phyloP scores from a whole-genome alignment of 2,888 invertebrate species.

The Protonemura montana region DNA sequence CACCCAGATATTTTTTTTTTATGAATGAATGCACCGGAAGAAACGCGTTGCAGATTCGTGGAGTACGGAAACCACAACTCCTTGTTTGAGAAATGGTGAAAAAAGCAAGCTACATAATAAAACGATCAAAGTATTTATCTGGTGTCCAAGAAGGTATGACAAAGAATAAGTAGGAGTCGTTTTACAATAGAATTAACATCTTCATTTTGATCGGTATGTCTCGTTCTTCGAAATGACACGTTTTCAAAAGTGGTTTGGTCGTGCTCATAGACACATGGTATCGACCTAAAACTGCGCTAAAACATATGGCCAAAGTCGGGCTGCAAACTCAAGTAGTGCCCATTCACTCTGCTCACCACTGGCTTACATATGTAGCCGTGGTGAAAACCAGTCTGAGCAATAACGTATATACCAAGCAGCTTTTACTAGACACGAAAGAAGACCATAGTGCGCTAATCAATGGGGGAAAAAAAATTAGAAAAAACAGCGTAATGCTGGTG shows the following conservation, averaged over 20 bases:
- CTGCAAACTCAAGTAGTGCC: background rate
- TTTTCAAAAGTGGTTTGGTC: background rate
- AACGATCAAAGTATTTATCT: background rate
- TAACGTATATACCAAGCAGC: background rate
- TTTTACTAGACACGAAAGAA: background rate
- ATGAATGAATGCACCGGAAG: background rate
- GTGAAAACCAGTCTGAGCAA: background rate
- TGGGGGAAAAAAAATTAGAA: too few species aligned
- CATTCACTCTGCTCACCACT: background rate
- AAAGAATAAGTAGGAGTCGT: too few species aligned
- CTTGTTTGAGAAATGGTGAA: background rate
- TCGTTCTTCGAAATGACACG: background rate
- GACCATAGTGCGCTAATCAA: background rate
- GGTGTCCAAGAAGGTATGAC: background rate
- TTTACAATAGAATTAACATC: background rate
- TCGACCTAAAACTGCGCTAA: background rate
- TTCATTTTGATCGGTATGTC: background rate
- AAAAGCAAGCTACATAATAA: background rate
- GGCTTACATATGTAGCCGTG: background rate
- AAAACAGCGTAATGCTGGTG: background rate
- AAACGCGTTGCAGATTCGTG: background rate
- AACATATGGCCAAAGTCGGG: background rate
- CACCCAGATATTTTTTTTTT: background rate
- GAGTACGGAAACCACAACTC: background rate
- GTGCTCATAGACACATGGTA: background rate